These are phyloP conservation scores for Anolis apletophallus DNA, from an alignment of 2,797 vertebrate genomes.

Conservation along the genomic window DNA sequence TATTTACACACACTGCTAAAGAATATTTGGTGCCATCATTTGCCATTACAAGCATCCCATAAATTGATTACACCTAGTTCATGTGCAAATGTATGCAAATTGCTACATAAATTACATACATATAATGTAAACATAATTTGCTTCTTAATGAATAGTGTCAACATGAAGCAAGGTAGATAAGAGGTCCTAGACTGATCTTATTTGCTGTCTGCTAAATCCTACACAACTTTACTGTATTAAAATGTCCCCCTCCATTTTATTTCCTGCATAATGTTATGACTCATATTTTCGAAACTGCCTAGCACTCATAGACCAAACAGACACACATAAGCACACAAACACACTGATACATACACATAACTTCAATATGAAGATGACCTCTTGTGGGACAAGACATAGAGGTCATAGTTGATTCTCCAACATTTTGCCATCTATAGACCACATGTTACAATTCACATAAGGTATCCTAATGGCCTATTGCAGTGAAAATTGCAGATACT, in stretches of 20 bases:
- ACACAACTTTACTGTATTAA: background rate
- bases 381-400: background rate
- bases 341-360: background rate
- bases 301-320: background rate
- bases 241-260: background rate
- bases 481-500: background rate
- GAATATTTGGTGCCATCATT: constrained; percentile 60
- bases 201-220: background rate
- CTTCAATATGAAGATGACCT: background rate
- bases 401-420: background rate
- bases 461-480: background rate
- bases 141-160: constrained; percentile 14
- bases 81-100: constrained; percentile 62
- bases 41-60: constrained; percentile 63
- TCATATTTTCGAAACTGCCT: background rate
- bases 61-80: constrained; percentile 65
- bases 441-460: background rate
- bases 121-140: constrained; percentile 47
- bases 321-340: background rate
- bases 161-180: constrained; percentile 2
- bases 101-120: constrained; percentile 54
- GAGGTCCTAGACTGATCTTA: background rate
- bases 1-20: constrained; percentile 72
- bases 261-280: background rate
- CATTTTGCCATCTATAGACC: background rate